These are phyloP conservation scores for Lepisosteus oculatus DNA, from an alignment of 2,113 vertebrate genomes.

Conservation along the genomic window DNA sequence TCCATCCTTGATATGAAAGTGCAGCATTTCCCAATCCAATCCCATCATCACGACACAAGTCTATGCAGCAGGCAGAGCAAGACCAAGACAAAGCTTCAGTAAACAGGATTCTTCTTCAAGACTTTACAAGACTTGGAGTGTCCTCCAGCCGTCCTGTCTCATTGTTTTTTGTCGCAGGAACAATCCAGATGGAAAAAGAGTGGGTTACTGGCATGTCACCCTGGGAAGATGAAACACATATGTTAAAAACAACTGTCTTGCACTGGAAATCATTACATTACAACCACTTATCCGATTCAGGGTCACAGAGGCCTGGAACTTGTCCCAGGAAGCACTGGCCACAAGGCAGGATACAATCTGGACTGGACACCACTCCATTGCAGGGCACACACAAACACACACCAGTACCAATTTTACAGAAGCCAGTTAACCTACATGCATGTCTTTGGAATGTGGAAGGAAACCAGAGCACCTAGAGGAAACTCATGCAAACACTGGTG, in stretches of 20 bases:
- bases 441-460: no score
- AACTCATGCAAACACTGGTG: no score
- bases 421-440: no score
- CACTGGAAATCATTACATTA: background rate
- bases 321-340: no score
- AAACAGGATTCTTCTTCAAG: constrained; percentile 3
- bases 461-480: no score
- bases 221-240: constrained; percentile 10
- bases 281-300: no score
- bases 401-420: no score
- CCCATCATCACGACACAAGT: constrained; percentile 15
- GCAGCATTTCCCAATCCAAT: constrained; percentile 32
- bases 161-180: background rate
- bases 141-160: constrained; percentile 12
- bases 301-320: no score
- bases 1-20: constrained; percentile 59
- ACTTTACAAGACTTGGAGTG: constrained; percentile 30
- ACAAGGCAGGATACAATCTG: no score
- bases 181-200: constrained; percentile 15
- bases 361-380: no score
- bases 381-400: no score
- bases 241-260: background rate
- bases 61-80: constrained; percentile 7
- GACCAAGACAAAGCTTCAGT: background rate
- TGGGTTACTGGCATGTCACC: constrained; percentile 17